Evolutionary conservation across 2,113 vertebrate genomes (phyloP).

Genomic region (Ibidorhyncha struthersii): DNA sequence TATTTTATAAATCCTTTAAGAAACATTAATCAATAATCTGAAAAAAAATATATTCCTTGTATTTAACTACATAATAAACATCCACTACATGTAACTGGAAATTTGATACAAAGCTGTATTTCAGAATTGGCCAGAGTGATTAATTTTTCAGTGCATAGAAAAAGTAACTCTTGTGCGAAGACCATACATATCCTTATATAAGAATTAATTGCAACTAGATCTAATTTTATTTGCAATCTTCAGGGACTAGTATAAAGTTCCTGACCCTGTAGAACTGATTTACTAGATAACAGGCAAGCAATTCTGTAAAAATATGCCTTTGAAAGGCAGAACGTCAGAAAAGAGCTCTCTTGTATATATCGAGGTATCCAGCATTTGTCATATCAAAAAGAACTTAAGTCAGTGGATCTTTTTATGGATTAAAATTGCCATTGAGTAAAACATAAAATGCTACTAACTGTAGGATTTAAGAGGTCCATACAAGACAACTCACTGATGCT

Average conservation of each 20-base stretch:
- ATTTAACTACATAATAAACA: not conserved
- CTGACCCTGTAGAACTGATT: not conserved
- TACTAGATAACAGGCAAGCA: not conserved
- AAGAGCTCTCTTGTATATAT: not conserved
- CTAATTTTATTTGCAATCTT: not conserved
- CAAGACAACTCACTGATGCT: not conserved
- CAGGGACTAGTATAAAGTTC: not conserved
- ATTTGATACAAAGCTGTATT: not conserved
- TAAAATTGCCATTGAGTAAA: not conserved
- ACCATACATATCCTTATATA: not conserved
- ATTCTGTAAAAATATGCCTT: not conserved
- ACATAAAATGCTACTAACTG: not conserved
- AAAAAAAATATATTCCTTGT: not conserved
- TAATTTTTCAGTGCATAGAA: not conserved
- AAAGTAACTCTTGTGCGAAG: not conserved
- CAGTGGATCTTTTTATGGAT: not conserved
- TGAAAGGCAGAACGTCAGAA: not conserved
- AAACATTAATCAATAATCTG: not conserved
- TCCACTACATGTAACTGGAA: not conserved
- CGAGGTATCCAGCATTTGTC: accelerated
- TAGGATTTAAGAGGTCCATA: not conserved
- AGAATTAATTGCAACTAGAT: not conserved
- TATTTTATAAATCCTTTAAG: not conserved
- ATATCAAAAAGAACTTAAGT: not conserved
- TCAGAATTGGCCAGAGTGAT: not conserved